A percentile compares a stretch with the other conserved stretches of the same genome.
Evolutionary conservation across 2,888 invertebrate genomes (phyloP).

Genomic region (Eurytoma californica): DNA sequence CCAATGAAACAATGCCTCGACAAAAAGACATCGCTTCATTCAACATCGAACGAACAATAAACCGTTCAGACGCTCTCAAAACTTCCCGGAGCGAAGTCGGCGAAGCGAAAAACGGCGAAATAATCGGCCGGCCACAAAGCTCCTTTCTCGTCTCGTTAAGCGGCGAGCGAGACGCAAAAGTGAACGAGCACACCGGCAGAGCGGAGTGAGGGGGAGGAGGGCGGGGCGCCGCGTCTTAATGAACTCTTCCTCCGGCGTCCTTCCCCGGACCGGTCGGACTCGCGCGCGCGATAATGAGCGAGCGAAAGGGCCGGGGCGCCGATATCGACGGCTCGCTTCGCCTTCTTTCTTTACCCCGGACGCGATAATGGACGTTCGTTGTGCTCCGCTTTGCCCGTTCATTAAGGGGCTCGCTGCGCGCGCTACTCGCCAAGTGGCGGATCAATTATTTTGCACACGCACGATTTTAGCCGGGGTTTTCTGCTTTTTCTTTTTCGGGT

Average conservation of each 20-base stretch:
- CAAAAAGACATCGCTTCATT: too few species aligned
- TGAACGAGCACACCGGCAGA: conserved; percentile 9
- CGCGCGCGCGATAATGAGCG: conserved; percentile 35
- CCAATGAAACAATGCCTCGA: too few species aligned
- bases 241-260: conserved; percentile 35
- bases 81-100: too few species aligned
- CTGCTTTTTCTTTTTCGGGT: too few species aligned
- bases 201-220: background rate
- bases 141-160: conserved; percentile 17
- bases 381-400: conserved; percentile 40
- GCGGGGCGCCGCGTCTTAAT: conserved; percentile 24
- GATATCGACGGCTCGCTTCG: conserved; percentile 32
- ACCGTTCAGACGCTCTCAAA: too few species aligned
- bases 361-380: conserved; percentile 41
- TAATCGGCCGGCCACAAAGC: too few species aligned
- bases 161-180: background rate
- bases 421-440: background rate
- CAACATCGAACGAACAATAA: too few species aligned
- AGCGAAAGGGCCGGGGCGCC: conserved; percentile 14
- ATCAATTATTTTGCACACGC: conserved; percentile 33
- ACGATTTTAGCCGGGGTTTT: background rate
- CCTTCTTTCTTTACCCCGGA: background rate
- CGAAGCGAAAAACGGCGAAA: too few species aligned
- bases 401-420: conserved; percentile 30
- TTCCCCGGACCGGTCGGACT: background rate